Evolutionary conservation across 2,888 invertebrate genomes (phyloP).

Genomic region (Xestia ashworthii): DNA sequence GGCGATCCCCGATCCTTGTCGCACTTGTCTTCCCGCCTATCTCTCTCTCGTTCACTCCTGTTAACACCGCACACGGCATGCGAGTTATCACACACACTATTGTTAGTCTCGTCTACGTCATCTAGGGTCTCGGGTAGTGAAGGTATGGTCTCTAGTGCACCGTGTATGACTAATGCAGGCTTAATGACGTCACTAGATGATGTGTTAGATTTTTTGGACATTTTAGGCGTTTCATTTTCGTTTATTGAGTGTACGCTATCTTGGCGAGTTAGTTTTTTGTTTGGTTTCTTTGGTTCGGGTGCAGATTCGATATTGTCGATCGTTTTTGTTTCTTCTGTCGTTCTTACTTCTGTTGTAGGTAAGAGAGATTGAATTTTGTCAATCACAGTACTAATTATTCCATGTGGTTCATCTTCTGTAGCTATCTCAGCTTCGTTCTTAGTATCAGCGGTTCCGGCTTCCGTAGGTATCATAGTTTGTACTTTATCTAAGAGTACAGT

Average conservation of each 20-base stretch:
- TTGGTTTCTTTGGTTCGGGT: constrained; percentile 61
- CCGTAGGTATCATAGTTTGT: constrained; percentile 71
- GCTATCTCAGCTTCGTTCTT: constrained; percentile 23
- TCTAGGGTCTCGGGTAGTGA: constrained; percentile 84
- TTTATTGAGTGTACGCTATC: constrained; percentile 82
- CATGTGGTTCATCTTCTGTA: constrained; percentile 19
- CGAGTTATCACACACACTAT: constrained; percentile 90
- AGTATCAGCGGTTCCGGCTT: constrained; percentile 2
- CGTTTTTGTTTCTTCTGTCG: constrained; percentile 9
- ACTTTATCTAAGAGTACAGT: constrained; percentile 88
- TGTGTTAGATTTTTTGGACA: constrained; percentile 80
- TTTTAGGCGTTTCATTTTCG: constrained; percentile 78
- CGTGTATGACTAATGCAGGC: constrained; percentile 82
- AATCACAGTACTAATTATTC: constrained; percentile 35
- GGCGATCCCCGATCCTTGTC: constrained; percentile 84
- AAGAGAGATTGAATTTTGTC: constrained; percentile 35
- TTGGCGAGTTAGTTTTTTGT: constrained; percentile 80
- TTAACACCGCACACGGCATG: constrained; percentile 89
- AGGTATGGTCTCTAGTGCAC: constrained; percentile 86
- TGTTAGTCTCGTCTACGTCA: constrained; percentile 86
- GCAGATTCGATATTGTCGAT: constrained; percentile 30
- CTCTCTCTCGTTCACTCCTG: constrained; percentile 83
- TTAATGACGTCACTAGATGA: constrained; percentile 76
- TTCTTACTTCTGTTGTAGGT: constrained; percentile 7
- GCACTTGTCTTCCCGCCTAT: constrained; percentile 69